These are phyloP conservation scores for Papilio aristodemus DNA, from an alignment of 1,140 invertebrate species.

Conservation along the genomic window DNA sequence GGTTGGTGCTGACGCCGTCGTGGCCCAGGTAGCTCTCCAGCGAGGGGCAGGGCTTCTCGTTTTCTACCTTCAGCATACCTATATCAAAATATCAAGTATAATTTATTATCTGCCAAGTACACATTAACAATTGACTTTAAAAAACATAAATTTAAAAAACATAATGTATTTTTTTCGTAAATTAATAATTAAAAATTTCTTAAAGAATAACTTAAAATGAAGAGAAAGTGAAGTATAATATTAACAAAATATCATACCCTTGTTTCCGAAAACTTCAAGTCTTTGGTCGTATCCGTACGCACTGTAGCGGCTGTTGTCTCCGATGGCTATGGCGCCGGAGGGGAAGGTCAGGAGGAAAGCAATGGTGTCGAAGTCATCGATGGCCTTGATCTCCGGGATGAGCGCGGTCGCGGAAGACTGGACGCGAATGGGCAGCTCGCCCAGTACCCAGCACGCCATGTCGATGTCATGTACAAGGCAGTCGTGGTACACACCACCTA, in stretches of 20 bases:
- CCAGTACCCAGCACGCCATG: constrained; percentile 82
- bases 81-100: constrained; percentile 19
- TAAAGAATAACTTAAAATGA: no score
- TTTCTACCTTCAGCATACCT: constrained; percentile 82
- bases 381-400: constrained; percentile 82
- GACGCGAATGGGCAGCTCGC: constrained; percentile 82
- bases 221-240: background rate
- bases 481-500: constrained; percentile 88
- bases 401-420: constrained; percentile 80
- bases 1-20: constrained; percentile 69
- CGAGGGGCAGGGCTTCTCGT: constrained; percentile 80
- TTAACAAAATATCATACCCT: constrained; percentile 45
- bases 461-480: constrained; percentile 88
- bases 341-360: constrained; percentile 83
- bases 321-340: constrained; percentile 83
- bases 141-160: constrained; percentile 14
- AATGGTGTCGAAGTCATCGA: constrained; percentile 85
- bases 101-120: background rate
- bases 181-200: background rate
- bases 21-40: constrained; percentile 68
- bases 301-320: constrained; percentile 84
- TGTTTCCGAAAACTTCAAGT: constrained; percentile 84
- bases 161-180: background rate
- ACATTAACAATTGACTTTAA: no score
- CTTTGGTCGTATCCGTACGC: constrained; percentile 87